These are phyloP conservation scores for Ceyx margarethae DNA, from an alignment of 2,113 vertebrate genomes.

Conservation along the genomic window DNA sequence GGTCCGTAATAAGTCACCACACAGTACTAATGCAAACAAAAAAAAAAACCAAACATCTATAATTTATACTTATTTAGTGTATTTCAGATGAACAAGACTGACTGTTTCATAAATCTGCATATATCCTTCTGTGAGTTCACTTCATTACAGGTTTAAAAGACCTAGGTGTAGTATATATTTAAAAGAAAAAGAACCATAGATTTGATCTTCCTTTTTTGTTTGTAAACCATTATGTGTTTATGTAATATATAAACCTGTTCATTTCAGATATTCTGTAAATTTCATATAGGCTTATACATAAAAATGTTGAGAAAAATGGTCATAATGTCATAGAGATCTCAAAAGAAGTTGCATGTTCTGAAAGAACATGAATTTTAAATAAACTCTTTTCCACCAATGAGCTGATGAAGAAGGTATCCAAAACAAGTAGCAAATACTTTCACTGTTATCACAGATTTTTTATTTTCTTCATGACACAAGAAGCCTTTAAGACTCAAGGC, in stretches of 20 bases:
- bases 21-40: not conserved
- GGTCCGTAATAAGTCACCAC: not conserved
- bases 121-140: rapidly evolving
- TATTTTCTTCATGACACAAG: not conserved
- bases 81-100: not conserved
- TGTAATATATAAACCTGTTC: not conserved
- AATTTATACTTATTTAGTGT: not conserved
- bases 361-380: not conserved
- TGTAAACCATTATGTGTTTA: not conserved
- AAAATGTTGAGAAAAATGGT: not conserved
- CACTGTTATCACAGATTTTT: not conserved
- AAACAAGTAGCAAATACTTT: not conserved
- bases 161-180: not conserved
- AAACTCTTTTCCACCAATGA: not conserved
- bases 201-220: not conserved
- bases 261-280: not conserved
- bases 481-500: not conserved
- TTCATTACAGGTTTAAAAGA: not conserved
- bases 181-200: not conserved
- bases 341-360: not conserved
- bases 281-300: not conserved
- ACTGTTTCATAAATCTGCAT: not conserved
- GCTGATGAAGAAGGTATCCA: not conserved
- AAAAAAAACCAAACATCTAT: not conserved
- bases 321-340: not conserved